Conservation (phyloP, 1,140 invertebrate species). For the Penaeus japonicus region DNA sequence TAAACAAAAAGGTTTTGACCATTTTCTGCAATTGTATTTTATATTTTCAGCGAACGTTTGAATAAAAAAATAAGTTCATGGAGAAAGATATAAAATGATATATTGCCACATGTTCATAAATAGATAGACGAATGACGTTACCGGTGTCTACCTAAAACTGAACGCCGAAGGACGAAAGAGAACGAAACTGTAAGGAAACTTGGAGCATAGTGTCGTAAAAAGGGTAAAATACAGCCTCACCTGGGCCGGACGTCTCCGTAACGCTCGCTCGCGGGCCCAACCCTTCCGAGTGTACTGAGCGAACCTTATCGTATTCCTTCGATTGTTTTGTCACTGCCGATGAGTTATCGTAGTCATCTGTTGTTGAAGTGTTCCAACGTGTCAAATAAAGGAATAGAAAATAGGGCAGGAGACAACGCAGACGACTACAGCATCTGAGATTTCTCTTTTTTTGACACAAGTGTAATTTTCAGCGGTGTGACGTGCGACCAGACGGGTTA, state of each 20-base stretch:
- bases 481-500: too few relatives aligned
- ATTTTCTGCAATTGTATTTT: background rate
- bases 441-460: background rate
- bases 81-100: too few relatives aligned
- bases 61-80: too few relatives aligned
- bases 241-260: slow-evolving; percentile 47
- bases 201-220: slow-evolving; percentile 46
- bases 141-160: background rate
- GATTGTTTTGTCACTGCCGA: slow-evolving; percentile 47
- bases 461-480: too few relatives aligned
- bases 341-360: slow-evolving; percentile 42
- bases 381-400: slow-evolving; percentile 27
- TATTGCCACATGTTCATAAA: background rate
- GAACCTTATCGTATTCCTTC: slow-evolving; percentile 41
- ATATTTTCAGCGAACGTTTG: background rate
- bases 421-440: background rate
- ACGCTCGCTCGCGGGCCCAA: slow-evolving; percentile 49
- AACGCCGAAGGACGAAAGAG: slow-evolving; percentile 36
- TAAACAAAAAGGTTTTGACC: background rate
- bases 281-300: slow-evolving; percentile 9
- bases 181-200: slow-evolving; percentile 49
- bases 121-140: background rate
- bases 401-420: background rate
- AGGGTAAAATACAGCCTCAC: slow-evolving; percentile 50
- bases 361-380: slow-evolving; percentile 8